Evolutionary conservation across 2,888 invertebrate species (phyloP).

Genomic region (Drosophila mettleri): DNA sequence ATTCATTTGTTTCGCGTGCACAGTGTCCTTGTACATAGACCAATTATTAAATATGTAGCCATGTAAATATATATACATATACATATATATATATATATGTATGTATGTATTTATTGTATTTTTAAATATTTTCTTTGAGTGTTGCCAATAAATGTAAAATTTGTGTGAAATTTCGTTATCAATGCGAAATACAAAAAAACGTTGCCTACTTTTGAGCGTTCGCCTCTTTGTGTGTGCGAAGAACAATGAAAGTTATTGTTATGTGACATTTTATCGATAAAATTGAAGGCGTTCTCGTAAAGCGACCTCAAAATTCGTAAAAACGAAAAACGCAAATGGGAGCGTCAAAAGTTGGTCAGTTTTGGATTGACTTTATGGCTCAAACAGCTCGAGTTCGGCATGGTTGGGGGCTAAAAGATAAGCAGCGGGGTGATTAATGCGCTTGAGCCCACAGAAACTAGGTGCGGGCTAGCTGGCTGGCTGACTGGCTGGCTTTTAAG

Average conservation of each 20-base stretch:
- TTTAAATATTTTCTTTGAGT: slow-evolving; percentile 48
- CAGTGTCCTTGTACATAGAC: slow-evolving; percentile 23
- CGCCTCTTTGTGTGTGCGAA: neutral
- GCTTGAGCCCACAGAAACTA: slow-evolving; percentile 41
- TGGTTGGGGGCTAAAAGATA: slow-evolving; percentile 45
- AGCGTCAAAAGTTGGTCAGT: slow-evolving; percentile 22
- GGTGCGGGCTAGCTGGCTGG: slow-evolving; percentile 50
- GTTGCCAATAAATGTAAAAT: slow-evolving; percentile 64
- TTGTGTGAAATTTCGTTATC: slow-evolving; percentile 28
- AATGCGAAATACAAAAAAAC: slow-evolving; percentile 4
- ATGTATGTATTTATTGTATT: slow-evolving; percentile 30
- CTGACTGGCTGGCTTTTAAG: slow-evolving; percentile 37
- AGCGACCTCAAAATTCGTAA: slow-evolving; percentile 35
- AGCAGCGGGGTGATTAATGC: slow-evolving; percentile 64
- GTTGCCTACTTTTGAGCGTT: slow-evolving; percentile 21
- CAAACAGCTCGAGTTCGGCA: neutral
- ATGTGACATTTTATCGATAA: slow-evolving; percentile 13
- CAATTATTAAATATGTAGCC: slow-evolving; percentile 54
- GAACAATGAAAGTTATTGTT: neutral
- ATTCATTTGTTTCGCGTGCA: slow-evolving; percentile 25
- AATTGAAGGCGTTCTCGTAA: slow-evolving; percentile 40
- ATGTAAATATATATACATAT: slow-evolving; percentile 50
- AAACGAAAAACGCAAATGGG: slow-evolving; percentile 35
- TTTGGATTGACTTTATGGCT: slow-evolving; percentile 1
- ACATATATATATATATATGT: slow-evolving; percentile 16